A percentile compares a stretch with the other conserved stretches of the same genome.
Evolutionary conservation across 2,797 vertebrate species (phyloP).

Genomic region (Sus cebifrons): DNA sequence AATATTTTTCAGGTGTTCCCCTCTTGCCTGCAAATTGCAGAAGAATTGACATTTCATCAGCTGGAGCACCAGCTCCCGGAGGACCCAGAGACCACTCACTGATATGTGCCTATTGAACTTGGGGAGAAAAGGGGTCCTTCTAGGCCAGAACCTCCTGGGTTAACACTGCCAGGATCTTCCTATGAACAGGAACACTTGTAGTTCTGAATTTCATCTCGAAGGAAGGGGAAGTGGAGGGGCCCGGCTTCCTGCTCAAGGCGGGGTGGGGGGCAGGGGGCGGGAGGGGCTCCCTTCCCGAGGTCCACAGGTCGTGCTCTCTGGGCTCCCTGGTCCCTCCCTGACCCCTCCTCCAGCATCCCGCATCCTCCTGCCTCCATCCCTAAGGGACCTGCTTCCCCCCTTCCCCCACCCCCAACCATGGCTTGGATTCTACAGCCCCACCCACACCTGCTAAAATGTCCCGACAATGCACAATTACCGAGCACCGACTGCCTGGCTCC

Average conservation of each 20-base stretch:
- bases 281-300: background rate
- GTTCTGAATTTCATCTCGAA: conserved; percentile 35
- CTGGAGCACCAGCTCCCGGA: background rate
- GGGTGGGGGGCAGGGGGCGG: no score
- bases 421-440: background rate
- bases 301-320: fast-evolving
- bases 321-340: background rate
- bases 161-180: background rate
- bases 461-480: background rate
- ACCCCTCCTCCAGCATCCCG: background rate
- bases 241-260: background rate
- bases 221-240: background rate
- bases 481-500: background rate
- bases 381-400: background rate
- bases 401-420: no score
- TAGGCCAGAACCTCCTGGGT: background rate
- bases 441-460: background rate
- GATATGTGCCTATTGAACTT: background rate
- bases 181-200: background rate
- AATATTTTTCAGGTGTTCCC: background rate
- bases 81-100: background rate
- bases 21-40: background rate
- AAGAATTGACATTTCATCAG: background rate
- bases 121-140: background rate
- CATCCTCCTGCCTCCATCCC: background rate